Conservation (phyloP, 1,140 invertebrate species). For the Eubasilissa regina region DNA sequence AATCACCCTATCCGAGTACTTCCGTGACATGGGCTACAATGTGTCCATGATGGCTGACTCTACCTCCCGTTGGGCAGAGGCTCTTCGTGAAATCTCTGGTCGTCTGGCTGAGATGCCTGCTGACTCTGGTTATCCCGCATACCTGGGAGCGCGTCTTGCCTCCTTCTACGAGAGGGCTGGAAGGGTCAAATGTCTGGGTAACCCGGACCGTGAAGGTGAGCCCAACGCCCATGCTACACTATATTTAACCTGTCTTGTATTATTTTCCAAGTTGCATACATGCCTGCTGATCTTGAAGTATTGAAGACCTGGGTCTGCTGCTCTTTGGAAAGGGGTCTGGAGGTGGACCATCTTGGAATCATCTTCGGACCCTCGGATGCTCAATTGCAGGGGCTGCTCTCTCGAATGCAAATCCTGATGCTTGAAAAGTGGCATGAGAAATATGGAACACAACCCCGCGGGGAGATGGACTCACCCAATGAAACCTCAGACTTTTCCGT, state of each 20-base stretch:
- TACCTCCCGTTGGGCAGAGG: slow-evolving; percentile 99
- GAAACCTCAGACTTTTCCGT: too few species aligned
- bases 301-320: too few species aligned
- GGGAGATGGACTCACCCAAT: too few species aligned
- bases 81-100: slow-evolving; percentile 99
- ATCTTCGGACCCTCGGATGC: too few species aligned
- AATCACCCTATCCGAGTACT: slow-evolving; percentile 98
- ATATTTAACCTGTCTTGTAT: not conserved
- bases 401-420: too few species aligned
- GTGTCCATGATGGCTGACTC: slow-evolving; percentile 99
- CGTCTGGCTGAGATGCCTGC: slow-evolving; percentile 99
- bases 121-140: slow-evolving; percentile 99
- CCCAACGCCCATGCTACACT: not conserved
- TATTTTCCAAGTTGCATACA: not conserved
- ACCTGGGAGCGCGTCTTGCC: slow-evolving; percentile 96
- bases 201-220: slow-evolving; percentile 92
- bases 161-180: slow-evolving; percentile 99
- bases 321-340: too few species aligned
- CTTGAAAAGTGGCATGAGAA: too few species aligned
- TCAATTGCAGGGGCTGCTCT: too few species aligned
- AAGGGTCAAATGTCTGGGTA: slow-evolving; percentile 97
- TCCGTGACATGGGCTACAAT: slow-evolving; percentile 99
- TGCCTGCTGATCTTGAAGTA: too few species aligned
- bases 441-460: too few species aligned
- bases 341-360: too few species aligned